Evolutionary conservation across 2,797 vertebrate species (phyloP), one percentile per base, ranked within the genome.

Genomic region (Allobates femoralis): DNA sequence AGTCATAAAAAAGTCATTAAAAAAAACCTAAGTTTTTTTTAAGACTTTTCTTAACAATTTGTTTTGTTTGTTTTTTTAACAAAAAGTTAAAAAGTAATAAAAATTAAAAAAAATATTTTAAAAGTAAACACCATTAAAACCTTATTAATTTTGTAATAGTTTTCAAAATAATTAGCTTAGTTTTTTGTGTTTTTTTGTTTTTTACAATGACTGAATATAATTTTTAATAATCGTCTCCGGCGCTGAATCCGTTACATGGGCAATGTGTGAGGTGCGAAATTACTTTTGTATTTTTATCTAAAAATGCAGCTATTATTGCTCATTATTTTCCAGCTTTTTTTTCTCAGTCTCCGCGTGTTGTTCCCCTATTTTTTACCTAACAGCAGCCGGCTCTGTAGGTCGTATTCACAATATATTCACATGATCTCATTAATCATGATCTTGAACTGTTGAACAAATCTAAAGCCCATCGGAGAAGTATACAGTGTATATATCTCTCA

Each of bases 401-500:
- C 62, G 53, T 30, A 37, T 28, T 60, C 12, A 75, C 55, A 83
- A 56, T 67, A 41, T 37, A n/a, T 74, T 84, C 75, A 56, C 86
- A 79, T 51, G 77, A 58, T 26, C 83, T 85, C 69, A 85, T 88
- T 88, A 88, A 87, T 80, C 18, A 6, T 55, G 67, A 67, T 74
- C 69, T 69, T 67, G 83, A 81, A 87, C 67, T 81, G 79, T 83
- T 77, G 85, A 77, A 86, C 79, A 82, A 62, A 74, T 80, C 82
- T 80, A 69, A 81, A 77, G 79, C 77, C 77, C 77, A 30, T 88
- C 50, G 56, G 83, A 88, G 83, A 88, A 85, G 56, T 79, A 83
- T 81, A 85, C 86, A 85, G 82, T 88, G 82, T 88, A 85, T 67
- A 85, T 67, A 81, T 88, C 46, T 81, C 83, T 85, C 15, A 11